Evolutionary conservation across 2,113 vertebrate genomes (phyloP), one percentile per base, ranked within the genome.

Genomic region (Neolamprologus tretocephalus): DNA sequence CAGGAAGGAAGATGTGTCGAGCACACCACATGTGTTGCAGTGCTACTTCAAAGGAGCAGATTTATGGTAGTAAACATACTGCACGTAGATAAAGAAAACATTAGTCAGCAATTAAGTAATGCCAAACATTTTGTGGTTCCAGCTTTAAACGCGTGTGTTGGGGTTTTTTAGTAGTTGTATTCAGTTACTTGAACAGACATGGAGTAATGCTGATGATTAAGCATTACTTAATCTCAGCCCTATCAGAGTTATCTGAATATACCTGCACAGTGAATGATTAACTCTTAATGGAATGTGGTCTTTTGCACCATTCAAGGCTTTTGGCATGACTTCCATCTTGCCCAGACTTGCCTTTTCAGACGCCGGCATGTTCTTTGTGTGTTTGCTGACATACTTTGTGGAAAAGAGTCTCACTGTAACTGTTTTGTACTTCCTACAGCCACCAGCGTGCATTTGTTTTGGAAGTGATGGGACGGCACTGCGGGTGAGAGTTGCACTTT

Each of bases 401-500:
- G 31, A 45, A 40, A 35, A 61, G 12, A 28, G 11, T 71, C 47
- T 58, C 3, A 26, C 14, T 78, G 5, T 26, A 7, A 21, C 9
- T 54, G 6, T 83, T 63, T 42, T 71, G 9, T 23, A 12, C 31
- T 88, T 81, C 1, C 86, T 81, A 42, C 96, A 99, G 98, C 94
- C 98, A 99, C 93, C 98, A 99, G 96, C 96, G 98, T 89, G 98
- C 98, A 0, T 99, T 99, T 5, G 98, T 99, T 89, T 92, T 99
- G 93, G 98, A 99, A 93, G 98, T 99, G 90, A 99, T 99, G 98
- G 98, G 98, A 5, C 97, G 98, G 14, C 98, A 99, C 94, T 99
- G 98, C 0, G 98, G 98, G 98, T 99, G 92, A 97, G 92, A 97
- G 97, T 93, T 71, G 14, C 21, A 26, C 37, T 68, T 33, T 7